A percentile compares a stretch with the other conserved stretches of the same genome.
Evolutionary conservation across 2,113 vertebrate species (phyloP).

Genomic region (Thamnaconus septentrionalis): DNA sequence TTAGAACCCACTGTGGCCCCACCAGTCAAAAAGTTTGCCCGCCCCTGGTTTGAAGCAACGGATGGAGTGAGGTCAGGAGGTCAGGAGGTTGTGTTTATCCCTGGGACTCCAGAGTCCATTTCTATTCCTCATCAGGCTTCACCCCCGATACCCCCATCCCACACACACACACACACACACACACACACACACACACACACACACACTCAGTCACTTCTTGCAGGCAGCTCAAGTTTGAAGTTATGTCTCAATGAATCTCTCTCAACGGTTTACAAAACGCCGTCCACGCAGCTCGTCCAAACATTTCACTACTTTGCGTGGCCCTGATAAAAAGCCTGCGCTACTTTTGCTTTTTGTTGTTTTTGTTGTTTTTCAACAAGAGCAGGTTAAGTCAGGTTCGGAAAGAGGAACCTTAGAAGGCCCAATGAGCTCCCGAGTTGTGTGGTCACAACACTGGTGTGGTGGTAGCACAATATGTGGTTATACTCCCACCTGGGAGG

Average conservation of each 20-base stretch:
- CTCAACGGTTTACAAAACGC: constrained; percentile 19
- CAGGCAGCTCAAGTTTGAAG: constrained; percentile 10
- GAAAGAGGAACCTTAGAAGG: constrained; percentile 66
- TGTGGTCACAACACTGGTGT: constrained; percentile 42
- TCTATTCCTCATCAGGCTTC: constrained; percentile 42
- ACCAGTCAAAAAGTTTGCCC: too few species aligned
- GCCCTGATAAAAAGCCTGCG: constrained; percentile 58
- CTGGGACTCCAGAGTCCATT: constrained; percentile 1
- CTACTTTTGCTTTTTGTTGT: constrained; percentile 59
- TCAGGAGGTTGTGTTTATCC: too few species aligned
- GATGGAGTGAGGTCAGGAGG: too few species aligned
- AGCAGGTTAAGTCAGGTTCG: constrained; percentile 64
- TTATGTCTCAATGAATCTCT: too few species aligned
- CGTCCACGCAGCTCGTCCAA: constrained; percentile 43
- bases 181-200: too few species aligned
- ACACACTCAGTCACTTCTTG: too few species aligned
- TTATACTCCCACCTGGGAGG: constrained; percentile 59
- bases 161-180: too few species aligned
- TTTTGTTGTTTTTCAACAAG: constrained; percentile 35
- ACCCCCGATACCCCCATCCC: not conserved
- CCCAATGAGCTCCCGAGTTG: constrained; percentile 57
- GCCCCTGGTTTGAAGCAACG: too few species aligned
- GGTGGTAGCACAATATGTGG: constrained; percentile 46
- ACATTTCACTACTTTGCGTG: constrained; percentile 48
- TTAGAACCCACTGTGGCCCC: too few species aligned